Conservation (phyloP, 2,888 invertebrate species). For the Amblyjoppa fuscipennis region DNA sequence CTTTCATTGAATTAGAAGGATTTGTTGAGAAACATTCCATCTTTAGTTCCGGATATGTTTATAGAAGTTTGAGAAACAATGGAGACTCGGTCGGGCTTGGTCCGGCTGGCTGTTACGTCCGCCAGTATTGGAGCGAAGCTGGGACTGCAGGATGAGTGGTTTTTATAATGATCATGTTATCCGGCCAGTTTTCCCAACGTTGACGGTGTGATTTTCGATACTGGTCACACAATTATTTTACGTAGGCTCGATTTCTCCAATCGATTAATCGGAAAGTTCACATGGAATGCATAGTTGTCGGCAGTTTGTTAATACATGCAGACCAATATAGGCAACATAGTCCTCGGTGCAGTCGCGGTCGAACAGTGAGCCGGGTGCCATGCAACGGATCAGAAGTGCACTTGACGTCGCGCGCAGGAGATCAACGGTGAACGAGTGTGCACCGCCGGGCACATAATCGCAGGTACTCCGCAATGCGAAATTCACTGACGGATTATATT, state of each 20-base stretch:
- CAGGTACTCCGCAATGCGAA: slow-evolving; percentile 28
- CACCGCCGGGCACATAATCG: slow-evolving; percentile 16
- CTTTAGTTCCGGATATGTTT: too few species aligned
- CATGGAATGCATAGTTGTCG: background rate
- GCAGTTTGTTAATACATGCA: background rate
- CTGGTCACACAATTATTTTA: background rate
- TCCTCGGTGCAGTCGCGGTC: slow-evolving; percentile 22
- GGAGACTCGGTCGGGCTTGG: too few species aligned
- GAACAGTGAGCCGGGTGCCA: slow-evolving; percentile 30
- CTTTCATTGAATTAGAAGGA: slow-evolving; percentile 51
- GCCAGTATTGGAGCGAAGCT: background rate
- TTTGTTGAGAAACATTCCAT: background rate
- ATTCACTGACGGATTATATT: slow-evolving; percentile 34
- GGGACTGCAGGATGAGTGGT: too few species aligned
- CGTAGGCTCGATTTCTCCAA: background rate
- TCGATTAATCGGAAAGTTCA: slow-evolving; percentile 20
- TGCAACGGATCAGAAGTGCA: slow-evolving; percentile 50
- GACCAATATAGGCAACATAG: background rate
- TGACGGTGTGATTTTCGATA: background rate
- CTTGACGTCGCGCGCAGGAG: slow-evolving; percentile 47
- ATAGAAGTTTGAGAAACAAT: too few species aligned
- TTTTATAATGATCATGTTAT: background rate
- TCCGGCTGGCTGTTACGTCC: too few species aligned
- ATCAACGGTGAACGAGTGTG: slow-evolving; percentile 46
- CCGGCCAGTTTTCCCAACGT: background rate